These are phyloP conservation scores for Xiphydria camelus DNA, from an alignment of 2,888 invertebrate genomes.

Conservation along the genomic window DNA sequence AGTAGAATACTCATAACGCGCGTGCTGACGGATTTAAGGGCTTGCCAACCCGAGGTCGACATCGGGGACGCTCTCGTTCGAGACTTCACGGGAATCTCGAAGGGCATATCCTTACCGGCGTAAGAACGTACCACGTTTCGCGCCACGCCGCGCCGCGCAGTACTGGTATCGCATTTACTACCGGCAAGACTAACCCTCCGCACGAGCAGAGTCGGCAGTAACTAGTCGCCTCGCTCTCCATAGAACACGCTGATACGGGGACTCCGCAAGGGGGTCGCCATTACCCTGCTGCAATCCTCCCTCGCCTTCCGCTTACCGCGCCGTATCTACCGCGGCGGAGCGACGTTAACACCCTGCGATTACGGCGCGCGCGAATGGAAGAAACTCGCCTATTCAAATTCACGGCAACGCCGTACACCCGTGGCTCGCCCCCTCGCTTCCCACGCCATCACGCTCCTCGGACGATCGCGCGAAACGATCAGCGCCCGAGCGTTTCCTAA, in stretches of 20 bases:
- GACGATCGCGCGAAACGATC: no score
- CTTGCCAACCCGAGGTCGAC: no score
- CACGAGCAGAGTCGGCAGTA: slow-evolving; percentile 4
- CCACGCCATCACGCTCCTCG: no score
- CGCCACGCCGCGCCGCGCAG: slow-evolving; percentile 22
- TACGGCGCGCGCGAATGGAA: slow-evolving; percentile 40
- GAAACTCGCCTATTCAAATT: slow-evolving; percentile 30
- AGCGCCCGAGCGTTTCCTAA: no score
- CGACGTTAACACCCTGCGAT: slow-evolving; percentile 41
- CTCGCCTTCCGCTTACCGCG: slow-evolving; percentile 4
- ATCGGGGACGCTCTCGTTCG: no score
- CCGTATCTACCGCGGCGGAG: slow-evolving; percentile 21
- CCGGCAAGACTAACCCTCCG: slow-evolving; percentile 13
- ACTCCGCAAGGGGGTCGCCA: slow-evolving; percentile 1
- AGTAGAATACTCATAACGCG: no score
- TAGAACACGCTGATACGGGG: neutral
- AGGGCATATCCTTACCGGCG: slow-evolving; percentile 36
- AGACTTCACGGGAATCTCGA: no score
- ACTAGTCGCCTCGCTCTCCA: neutral
- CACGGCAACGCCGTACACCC: slow-evolving; percentile 1
- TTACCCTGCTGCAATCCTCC: slow-evolving; percentile 1
- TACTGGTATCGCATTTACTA: slow-evolving; percentile 16
- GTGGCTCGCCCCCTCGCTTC: no score
- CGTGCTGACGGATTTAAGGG: no score
- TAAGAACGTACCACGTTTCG: slow-evolving; percentile 28